Percentiles rank a stretch among this genome's conserved stretches.
Conservation (phyloP, 2,113 vertebrate species). For the Leucopternis melanops region DNA sequence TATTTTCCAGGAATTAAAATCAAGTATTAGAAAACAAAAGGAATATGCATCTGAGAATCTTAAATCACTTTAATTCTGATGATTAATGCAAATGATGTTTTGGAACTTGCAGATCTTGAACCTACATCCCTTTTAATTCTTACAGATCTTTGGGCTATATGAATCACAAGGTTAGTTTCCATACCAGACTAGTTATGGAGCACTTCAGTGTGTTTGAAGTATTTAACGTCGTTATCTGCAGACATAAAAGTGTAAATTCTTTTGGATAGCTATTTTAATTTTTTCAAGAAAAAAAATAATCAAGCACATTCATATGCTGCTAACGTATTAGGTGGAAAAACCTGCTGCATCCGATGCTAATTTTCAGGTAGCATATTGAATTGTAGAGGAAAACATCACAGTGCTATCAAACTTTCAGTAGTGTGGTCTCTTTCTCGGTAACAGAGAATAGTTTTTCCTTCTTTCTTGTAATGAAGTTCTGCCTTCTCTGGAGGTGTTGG, state of each 20-base stretch:
- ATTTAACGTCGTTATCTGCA: not conserved
- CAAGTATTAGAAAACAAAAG: not conserved
- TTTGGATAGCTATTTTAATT: not conserved
- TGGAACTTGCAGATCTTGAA: not conserved
- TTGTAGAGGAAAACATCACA: not conserved
- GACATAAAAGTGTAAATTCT: not conserved
- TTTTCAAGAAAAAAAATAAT: not conserved
- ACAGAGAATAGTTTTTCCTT: not conserved
- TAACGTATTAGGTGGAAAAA: not conserved
- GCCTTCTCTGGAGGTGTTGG: not conserved
- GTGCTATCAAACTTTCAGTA: not conserved
- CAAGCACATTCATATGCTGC: not conserved
- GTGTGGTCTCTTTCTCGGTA: not conserved
- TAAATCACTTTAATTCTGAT: not conserved
- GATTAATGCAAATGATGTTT: not conserved
- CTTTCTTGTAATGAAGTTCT: not conserved
- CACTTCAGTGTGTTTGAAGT: not conserved
- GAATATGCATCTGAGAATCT: not conserved
- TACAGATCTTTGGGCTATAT: not conserved
- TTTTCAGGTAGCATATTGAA: not conserved
- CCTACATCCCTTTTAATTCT: not conserved
- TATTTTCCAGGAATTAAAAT: not conserved
- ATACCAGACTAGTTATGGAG: not conserved
- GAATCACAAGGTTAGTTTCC: not conserved
- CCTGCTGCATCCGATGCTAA: not conserved